Evolutionary conservation across 2,797 vertebrate genomes (phyloP).

Genomic region (Gymnodraco acuticeps): DNA sequence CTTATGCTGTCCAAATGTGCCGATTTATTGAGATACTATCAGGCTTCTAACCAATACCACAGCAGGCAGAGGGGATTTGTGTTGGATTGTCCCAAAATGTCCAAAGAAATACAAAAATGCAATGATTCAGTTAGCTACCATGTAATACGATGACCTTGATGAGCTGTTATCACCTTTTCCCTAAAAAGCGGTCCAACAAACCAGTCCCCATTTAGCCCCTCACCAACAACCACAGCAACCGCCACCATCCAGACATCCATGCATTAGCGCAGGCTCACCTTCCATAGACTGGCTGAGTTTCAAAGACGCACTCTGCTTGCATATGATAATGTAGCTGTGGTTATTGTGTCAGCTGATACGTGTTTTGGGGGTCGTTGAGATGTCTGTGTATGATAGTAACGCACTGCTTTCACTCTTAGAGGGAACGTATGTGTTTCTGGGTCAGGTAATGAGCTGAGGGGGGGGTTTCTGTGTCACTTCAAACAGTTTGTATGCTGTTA

Average conservation of each 20-base stretch:
- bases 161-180: slow-evolving; percentile 51
- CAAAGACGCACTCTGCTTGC: slow-evolving; percentile 44
- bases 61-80: background rate
- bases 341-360: slow-evolving; percentile 74
- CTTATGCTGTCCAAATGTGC: slow-evolving; percentile 61
- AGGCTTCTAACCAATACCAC: slow-evolving; percentile 19
- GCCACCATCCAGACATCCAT: slow-evolving; percentile 15
- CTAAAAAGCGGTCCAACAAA: slow-evolving; percentile 9
- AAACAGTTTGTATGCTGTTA: slow-evolving; percentile 62
- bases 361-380: slow-evolving; percentile 63
- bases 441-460: slow-evolving; percentile 64
- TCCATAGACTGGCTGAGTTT: slow-evolving; percentile 50
- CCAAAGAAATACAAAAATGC: no score
- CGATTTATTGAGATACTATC: slow-evolving; percentile 64
- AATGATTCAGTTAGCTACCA: slow-evolving; percentile 36
- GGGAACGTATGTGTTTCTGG: slow-evolving; percentile 40
- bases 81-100: no score
- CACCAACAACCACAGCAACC: slow-evolving; percentile 17
- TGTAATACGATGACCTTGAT: slow-evolving; percentile 28
- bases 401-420: slow-evolving; percentile 34
- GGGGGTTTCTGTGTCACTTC: slow-evolving; percentile 56
- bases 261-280: slow-evolving; percentile 53
- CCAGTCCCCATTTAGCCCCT: slow-evolving; percentile 14
- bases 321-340: slow-evolving; percentile 49
- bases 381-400: slow-evolving; percentile 66